Conservation (phyloP, 1,140 invertebrate species). For the Goniozus legneri region DNA sequence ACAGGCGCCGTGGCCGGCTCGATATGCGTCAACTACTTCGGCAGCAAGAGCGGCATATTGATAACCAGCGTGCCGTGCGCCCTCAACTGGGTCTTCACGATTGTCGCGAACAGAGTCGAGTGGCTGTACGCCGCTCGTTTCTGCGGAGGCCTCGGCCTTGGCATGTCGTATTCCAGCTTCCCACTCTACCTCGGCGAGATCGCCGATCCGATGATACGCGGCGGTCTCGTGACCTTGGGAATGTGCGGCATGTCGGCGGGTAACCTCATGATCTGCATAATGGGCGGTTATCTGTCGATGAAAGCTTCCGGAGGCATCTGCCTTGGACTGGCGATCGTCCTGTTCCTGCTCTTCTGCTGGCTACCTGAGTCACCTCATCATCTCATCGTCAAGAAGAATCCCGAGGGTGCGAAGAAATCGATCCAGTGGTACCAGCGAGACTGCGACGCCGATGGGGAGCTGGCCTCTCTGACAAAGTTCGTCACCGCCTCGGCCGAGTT, state of each 20-base stretch:
- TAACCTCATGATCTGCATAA: constrained; percentile 62
- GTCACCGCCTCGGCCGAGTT: constrained; percentile 49
- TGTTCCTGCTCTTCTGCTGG: constrained; percentile 60
- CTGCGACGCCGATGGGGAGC: constrained; percentile 58
- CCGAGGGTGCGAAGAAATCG: constrained; percentile 58
- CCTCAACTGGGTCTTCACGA: constrained; percentile 63
- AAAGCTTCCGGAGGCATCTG: constrained; percentile 56
- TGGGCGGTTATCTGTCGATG: constrained; percentile 59
- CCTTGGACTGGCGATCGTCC: constrained; percentile 53
- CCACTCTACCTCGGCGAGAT: constrained; percentile 70
- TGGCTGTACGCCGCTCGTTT: constrained; percentile 57
- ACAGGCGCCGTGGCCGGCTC: constrained; percentile 44
- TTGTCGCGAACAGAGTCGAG: constrained; percentile 51
- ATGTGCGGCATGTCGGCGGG: constrained; percentile 54
- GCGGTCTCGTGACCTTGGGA: constrained; percentile 64
- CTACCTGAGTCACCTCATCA: constrained; percentile 74
- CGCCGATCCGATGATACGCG: constrained; percentile 62
- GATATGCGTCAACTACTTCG: constrained; percentile 53
- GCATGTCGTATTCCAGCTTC: constrained; percentile 63
- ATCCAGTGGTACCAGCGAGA: constrained; percentile 60
- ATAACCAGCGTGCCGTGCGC: constrained; percentile 60
- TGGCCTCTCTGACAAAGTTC: constrained; percentile 57
- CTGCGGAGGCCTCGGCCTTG: constrained; percentile 63
- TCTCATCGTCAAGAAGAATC: constrained; percentile 55
- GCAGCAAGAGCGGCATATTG: constrained; percentile 65